These are phyloP conservation scores for Cyprinella venusta DNA, from an alignment of 2,797 vertebrate species.

Conservation along the genomic window DNA sequence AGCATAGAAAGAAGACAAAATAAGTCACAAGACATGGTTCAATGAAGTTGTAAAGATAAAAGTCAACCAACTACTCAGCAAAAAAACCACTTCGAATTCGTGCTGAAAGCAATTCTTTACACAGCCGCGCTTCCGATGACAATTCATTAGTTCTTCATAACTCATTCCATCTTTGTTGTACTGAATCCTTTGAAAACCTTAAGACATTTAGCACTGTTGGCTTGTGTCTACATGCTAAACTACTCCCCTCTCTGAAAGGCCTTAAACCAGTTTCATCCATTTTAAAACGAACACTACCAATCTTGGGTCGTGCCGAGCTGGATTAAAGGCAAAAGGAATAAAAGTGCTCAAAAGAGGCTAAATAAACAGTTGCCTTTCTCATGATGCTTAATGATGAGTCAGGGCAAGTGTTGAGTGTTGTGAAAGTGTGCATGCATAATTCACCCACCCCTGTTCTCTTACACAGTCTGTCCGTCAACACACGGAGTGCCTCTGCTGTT, in stretches of 20 bases:
- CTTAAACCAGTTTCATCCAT: slow-evolving; percentile 24
- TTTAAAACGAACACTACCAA: slow-evolving; percentile 54
- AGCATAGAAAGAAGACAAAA: background rate
- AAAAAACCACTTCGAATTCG: slow-evolving; percentile 6
- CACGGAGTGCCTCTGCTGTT: slow-evolving; percentile 41
- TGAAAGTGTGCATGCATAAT: slow-evolving; percentile 68
- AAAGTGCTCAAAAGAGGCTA: slow-evolving; percentile 74
- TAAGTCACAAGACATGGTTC: background rate
- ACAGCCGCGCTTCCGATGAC: slow-evolving; percentile 19
- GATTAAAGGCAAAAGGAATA: slow-evolving; percentile 71
- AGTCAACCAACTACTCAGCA: slow-evolving; percentile 17
- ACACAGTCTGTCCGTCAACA: slow-evolving; percentile 74
- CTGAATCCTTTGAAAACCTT: slow-evolving; percentile 34
- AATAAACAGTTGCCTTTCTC: slow-evolving; percentile 76
- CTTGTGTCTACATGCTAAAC: slow-evolving; percentile 40
- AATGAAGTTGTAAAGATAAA: slow-evolving; percentile 23
- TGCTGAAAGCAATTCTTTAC: slow-evolving; percentile 34
- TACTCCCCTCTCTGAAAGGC: slow-evolving; percentile 25
- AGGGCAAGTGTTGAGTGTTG: slow-evolving; percentile 69
- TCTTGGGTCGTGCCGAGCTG: slow-evolving; percentile 43
- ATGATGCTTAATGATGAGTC: slow-evolving; percentile 76
- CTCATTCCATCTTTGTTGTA: slow-evolving; percentile 9
- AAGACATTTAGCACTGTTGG: slow-evolving; percentile 13
- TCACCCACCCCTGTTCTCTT: slow-evolving; percentile 73
- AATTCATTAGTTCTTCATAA: slow-evolving; percentile 36